phyloP scores from a whole-genome alignment of 2,888 invertebrate species.

The Hyppa rectilinea region DNA sequence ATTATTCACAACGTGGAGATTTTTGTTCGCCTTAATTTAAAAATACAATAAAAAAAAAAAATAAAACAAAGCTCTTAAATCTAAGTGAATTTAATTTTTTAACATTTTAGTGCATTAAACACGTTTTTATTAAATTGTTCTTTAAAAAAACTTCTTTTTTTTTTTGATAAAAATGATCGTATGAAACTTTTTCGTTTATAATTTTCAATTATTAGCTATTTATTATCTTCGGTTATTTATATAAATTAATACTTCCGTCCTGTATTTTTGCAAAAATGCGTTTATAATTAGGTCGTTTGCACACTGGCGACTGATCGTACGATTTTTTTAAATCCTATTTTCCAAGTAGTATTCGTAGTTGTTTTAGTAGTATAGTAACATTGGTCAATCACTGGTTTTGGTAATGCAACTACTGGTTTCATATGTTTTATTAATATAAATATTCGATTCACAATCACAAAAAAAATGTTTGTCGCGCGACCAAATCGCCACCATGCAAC shows the following conservation, averaged over 20 bases:
- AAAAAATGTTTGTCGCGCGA: constrained; percentile 27
- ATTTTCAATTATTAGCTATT: constrained; percentile 80
- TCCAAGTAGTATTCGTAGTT: no score
- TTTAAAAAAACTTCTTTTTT: constrained; percentile 44
- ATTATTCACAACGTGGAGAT: constrained; percentile 85
- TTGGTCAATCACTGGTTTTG: constrained; percentile 23
- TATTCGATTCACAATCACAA: not conserved
- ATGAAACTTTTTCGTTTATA: constrained; percentile 62
- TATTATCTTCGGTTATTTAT: constrained; percentile 85
- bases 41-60: constrained; percentile 74
- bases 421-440: not conserved
- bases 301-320: constrained; percentile 48
- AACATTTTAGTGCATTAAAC: constrained; percentile 80
- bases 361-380: constrained; percentile 1
- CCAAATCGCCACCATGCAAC: constrained; percentile 41
- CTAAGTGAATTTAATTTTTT: constrained; percentile 81
- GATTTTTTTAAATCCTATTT: not conserved
- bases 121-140: constrained; percentile 65
- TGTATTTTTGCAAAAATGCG: constrained; percentile 80
- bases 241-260: constrained; percentile 84
- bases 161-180: constrained; percentile 65
- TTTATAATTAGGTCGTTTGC: constrained; percentile 76
- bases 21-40: constrained; percentile 69
- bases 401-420: not conserved
- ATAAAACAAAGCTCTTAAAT: constrained; percentile 69